Conservation (phyloP, 2,113 vertebrate species). For the Tympanuchus pallidicinctus region DNA sequence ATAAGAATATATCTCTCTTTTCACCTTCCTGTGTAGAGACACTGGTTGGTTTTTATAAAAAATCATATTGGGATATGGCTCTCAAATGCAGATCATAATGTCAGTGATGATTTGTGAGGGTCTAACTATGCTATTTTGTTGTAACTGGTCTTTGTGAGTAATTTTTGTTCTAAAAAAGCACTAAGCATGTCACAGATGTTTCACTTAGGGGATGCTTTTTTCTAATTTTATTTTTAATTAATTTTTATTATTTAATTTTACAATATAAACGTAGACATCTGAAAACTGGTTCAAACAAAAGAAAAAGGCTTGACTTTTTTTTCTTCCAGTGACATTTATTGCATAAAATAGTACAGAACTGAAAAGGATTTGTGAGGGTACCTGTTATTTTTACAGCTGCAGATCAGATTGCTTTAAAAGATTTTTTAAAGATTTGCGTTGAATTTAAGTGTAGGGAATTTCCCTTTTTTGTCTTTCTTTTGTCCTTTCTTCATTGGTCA, state of each 20-base stretch:
- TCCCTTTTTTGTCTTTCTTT: constrained; percentile 19
- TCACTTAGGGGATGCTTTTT: not conserved
- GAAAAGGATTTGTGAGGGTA: not conserved
- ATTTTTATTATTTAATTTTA: too few relatives aligned
- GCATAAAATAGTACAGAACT: not conserved
- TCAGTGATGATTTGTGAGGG: not conserved
- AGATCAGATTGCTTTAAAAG: not conserved
- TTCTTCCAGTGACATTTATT: not conserved
- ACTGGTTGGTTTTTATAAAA: not conserved
- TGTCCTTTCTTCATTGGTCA: not conserved
- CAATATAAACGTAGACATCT: not conserved
- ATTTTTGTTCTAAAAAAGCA: not conserved
- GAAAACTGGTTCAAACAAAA: constrained; percentile 21
- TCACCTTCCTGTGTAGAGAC: not conserved
- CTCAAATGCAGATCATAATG: not conserved
- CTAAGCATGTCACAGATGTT: not conserved
- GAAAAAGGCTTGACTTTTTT: constrained; percentile 11
- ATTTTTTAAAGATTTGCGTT: not conserved
- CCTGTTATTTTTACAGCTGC: not conserved
- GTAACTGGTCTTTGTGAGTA: not conserved
- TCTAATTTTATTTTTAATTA: not conserved
- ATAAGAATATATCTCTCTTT: not conserved
- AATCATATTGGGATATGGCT: not conserved
- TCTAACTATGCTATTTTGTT: not conserved
- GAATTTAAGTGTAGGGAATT: not conserved